These are phyloP conservation scores for Cephus rjabovi DNA, from an alignment of 2,888 invertebrate species.

Conservation along the genomic window DNA sequence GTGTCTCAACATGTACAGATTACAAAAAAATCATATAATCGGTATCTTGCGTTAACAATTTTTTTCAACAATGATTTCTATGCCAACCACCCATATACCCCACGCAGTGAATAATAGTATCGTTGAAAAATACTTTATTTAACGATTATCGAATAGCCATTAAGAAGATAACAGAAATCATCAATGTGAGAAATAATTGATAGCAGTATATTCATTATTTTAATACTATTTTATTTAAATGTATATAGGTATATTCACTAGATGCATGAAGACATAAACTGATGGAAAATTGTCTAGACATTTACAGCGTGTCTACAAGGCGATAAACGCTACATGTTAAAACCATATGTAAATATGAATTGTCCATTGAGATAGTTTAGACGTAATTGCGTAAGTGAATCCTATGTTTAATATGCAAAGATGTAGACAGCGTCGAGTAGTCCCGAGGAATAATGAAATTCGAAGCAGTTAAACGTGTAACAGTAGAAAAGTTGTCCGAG, in stretches of 20 bases:
- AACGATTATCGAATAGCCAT: neutral
- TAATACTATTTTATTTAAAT: too few relatives aligned
- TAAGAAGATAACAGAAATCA: neutral
- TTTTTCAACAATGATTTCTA: neutral
- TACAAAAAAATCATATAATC: neutral
- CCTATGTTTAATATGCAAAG: neutral
- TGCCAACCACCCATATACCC: neutral
- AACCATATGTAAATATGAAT: neutral
- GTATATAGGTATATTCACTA: too few relatives aligned
- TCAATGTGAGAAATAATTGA: too few relatives aligned
- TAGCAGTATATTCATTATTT: too few relatives aligned
- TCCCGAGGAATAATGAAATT: neutral
- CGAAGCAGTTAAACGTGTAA: neutral
- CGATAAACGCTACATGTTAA: neutral
- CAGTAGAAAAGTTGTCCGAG: neutral
- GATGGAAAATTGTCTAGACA: neutral
- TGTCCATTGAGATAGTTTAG: neutral
- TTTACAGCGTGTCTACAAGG: neutral
- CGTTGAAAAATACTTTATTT: neutral
- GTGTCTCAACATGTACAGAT: neutral
- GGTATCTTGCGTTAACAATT: neutral
- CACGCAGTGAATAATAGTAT: too few relatives aligned
- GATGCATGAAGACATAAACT: neutral
- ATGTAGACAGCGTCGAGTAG: neutral
- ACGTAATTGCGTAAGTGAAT: neutral